Evolutionary conservation across 2,797 vertebrate species (phyloP), one percentile per base, ranked within the genome.

Genomic region (Pithecia hirsuta): DNA sequence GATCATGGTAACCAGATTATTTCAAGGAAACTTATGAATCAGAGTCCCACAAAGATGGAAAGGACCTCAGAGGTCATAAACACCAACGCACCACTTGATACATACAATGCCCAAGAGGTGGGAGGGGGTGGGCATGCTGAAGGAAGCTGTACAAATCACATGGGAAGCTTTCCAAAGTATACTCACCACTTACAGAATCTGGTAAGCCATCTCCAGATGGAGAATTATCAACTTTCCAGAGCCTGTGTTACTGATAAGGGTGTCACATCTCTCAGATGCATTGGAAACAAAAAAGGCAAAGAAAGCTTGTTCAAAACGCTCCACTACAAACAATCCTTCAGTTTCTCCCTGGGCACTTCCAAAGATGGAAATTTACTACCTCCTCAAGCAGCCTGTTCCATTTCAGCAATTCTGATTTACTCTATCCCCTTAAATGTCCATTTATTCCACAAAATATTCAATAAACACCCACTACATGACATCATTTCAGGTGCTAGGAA

Each of bases 361-460:
- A 87, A 90, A 97, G 55, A 89, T 30, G 39, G 86, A 94, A 80
- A 90, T 28, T 2, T 39, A 85, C 46, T 33, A 55, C 36, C 11
- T 91, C 83, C 50, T 76, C 26, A 95, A 74, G 52, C 33, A 91
- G 70, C 52, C 46, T 64, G 50, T 33, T 83, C 82, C 57, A 61
- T 59, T 92, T 81, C 52, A 46, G 79, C 70, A 70, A 55, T 76
- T 87, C 84, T 91, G 91, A 95, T 52, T 83, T 94, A 91, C 93
- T 52, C 93, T 89, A 41, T 78, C 33, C 89, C 72, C 64, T 93
- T 89, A 92, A 88, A 96, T 81, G 76, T 80, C 76, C 64, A 78
- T 48, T 94, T 46, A 89, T 46, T 78, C 74, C 89, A 87, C 70
- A 94, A 93, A 95, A 90, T 74, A 93, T 46, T 95, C 90, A 94